Conservation (phyloP, 2,797 vertebrate genomes). For the Xiphorhynchus erythropygius region DNA sequence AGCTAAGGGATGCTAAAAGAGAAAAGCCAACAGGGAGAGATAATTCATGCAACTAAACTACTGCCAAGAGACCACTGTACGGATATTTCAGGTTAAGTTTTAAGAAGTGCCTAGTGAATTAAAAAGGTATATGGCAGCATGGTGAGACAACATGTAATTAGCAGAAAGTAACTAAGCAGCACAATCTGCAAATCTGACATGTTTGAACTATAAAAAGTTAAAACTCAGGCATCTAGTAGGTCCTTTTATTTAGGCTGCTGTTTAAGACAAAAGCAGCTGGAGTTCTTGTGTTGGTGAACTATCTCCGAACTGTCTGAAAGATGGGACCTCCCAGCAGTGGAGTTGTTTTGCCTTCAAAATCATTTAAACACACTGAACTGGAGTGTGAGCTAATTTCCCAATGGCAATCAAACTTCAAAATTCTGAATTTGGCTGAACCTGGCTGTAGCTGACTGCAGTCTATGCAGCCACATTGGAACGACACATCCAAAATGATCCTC, state of each 20-base stretch:
- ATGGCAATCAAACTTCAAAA: background rate
- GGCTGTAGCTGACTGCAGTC: background rate
- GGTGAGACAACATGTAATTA: background rate
- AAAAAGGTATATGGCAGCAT: background rate
- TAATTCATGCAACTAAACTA: background rate
- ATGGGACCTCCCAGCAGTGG: background rate
- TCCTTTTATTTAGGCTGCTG: background rate
- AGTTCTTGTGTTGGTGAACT: background rate
- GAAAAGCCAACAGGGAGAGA: background rate
- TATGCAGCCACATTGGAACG: background rate
- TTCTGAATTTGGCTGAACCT: background rate
- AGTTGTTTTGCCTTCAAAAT: constrained; percentile 15
- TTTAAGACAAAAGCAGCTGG: background rate
- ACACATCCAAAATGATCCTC: background rate
- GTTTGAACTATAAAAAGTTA: background rate
- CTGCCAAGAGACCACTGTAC: background rate
- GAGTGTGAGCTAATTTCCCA: background rate
- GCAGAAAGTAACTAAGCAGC: background rate
- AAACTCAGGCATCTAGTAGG: background rate
- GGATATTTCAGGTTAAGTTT: background rate
- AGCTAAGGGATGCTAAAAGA: background rate
- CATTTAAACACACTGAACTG: background rate
- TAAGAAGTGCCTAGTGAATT: background rate
- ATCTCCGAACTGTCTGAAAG: background rate
- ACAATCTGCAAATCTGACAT: background rate